Evolutionary conservation across 2,797 vertebrate genomes (phyloP).

Genomic region (Acrossocheilus wenchowensis): DNA sequence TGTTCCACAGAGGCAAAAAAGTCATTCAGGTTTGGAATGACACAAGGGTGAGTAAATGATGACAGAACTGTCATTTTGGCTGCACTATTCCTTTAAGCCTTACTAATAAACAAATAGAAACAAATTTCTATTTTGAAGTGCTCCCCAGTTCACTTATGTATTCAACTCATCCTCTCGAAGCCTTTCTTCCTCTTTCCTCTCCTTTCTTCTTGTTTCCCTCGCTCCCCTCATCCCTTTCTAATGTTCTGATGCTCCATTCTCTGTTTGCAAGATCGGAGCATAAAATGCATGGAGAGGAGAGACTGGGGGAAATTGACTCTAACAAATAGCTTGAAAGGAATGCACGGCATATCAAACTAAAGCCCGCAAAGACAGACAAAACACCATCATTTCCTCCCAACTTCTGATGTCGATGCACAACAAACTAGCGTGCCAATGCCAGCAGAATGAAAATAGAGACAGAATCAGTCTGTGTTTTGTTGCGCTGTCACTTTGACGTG

Average conservation of each 20-base stretch:
- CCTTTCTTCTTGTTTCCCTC: conserved; percentile 24
- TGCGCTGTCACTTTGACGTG: conserved; percentile 76
- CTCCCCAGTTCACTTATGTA: conserved; percentile 48
- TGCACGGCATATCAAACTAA: conserved; percentile 76
- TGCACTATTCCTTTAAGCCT: conserved; percentile 25
- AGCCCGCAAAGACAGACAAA: conserved; percentile 78
- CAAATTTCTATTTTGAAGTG: conserved; percentile 44
- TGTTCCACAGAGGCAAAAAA: not conserved
- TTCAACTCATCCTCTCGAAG: conserved; percentile 44
- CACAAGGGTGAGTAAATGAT: conserved; percentile 7
- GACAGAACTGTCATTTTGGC: not conserved
- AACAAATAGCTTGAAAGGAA: conserved; percentile 81
- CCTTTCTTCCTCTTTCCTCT: conserved; percentile 38
- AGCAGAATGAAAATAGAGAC: conserved; percentile 69
- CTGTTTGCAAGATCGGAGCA: conserved; percentile 74
- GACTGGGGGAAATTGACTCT: conserved; percentile 79
- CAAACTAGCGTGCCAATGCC: conserved; percentile 73
- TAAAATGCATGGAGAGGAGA: conserved; percentile 79
- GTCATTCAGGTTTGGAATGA: not conserved
- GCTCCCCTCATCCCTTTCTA: conserved; percentile 43
- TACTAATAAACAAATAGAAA: conserved; percentile 45
- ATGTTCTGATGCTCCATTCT: conserved; percentile 64
- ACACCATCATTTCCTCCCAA: conserved; percentile 72
- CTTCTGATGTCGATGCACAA: conserved; percentile 79
- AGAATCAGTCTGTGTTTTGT: conserved; percentile 69